Evolutionary conservation across 2,888 invertebrate species (phyloP).

Genomic region (Ennomos fuscantarius): DNA sequence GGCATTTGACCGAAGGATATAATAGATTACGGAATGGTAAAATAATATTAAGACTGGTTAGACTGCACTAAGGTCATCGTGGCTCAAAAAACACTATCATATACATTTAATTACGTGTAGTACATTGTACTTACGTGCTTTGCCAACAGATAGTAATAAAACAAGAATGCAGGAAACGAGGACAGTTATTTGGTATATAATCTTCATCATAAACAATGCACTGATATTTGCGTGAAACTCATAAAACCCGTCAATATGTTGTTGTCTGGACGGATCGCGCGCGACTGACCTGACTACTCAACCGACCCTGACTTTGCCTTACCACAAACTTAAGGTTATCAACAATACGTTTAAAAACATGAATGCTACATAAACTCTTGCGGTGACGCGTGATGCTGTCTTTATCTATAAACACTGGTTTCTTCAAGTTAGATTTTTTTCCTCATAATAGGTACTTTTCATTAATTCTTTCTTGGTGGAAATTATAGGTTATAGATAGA

Average conservation of each 20-base stretch:
- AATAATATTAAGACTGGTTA: conserved; percentile 32
- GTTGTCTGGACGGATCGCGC: conserved; percentile 52
- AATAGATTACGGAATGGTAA: conserved; percentile 30
- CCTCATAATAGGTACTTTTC: conserved; percentile 37
- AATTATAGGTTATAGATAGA: conserved; percentile 9
- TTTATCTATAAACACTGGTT: conserved; percentile 45
- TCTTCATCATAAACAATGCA: conserved; percentile 49
- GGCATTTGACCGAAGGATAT: no score
- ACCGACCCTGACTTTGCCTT: conserved; percentile 59
- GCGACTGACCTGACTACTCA: conserved; percentile 65
- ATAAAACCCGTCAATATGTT: conserved; percentile 47
- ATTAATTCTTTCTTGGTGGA: conserved; percentile 13
- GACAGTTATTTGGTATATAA: conserved; percentile 40
- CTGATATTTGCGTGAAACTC: conserved; percentile 37
- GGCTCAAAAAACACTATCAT: conserved; percentile 31
- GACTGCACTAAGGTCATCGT: conserved; percentile 46
- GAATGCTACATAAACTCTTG: conserved; percentile 39
- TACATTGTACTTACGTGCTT: conserved; percentile 54
- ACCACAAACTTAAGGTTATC: conserved; percentile 67
- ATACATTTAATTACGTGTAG: neutral
- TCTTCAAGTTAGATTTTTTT: conserved; percentile 45
- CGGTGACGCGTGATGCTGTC: conserved; percentile 40
- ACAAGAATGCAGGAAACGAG: conserved; percentile 44
- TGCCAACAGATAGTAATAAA: conserved; percentile 40
- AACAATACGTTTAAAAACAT: conserved; percentile 59